Conservation (phyloP, 1,140 invertebrate genomes). For the Melitaea cinxia region DNA sequence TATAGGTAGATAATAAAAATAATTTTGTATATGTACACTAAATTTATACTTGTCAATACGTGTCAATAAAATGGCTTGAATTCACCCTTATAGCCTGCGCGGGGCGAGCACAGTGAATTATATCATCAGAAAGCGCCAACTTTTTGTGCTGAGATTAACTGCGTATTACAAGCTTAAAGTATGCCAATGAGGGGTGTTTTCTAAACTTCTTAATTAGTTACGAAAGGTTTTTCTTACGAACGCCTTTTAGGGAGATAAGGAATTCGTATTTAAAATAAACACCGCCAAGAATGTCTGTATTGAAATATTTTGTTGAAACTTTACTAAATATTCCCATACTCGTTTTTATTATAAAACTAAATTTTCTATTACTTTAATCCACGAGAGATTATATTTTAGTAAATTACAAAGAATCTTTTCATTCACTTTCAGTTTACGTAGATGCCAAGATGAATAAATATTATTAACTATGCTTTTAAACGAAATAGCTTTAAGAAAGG, state of each 20-base stretch:
- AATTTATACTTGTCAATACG: constrained; percentile 56
- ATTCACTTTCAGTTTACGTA: neutral
- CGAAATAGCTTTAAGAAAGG: neutral
- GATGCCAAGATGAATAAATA: neutral
- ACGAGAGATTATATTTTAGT: neutral
- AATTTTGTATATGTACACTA: no score
- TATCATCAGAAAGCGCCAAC: constrained; percentile 63
- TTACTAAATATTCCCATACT: constrained; percentile 20
- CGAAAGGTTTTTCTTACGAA: constrained; percentile 54
- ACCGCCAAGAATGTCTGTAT: constrained; percentile 13
- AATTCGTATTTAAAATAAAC: constrained; percentile 24
- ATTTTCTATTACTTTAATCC: neutral
- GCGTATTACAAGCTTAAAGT: constrained; percentile 72
- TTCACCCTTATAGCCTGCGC: constrained; percentile 63
- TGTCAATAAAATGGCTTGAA: constrained; percentile 69
- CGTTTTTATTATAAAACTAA: neutral
- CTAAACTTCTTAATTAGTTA: constrained; percentile 70
- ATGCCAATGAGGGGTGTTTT: constrained; percentile 69
- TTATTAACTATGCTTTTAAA: constrained; percentile 5
- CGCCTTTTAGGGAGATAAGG: constrained; percentile 41
- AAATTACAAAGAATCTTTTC: neutral
- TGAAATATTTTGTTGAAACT: constrained; percentile 20
- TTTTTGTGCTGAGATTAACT: constrained; percentile 73
- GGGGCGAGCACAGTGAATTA: constrained; percentile 63
- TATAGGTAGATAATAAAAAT: no score